These are phyloP conservation scores for Philonicus albiceps DNA, from an alignment of 2,888 invertebrate genomes.

Conservation along the genomic window DNA sequence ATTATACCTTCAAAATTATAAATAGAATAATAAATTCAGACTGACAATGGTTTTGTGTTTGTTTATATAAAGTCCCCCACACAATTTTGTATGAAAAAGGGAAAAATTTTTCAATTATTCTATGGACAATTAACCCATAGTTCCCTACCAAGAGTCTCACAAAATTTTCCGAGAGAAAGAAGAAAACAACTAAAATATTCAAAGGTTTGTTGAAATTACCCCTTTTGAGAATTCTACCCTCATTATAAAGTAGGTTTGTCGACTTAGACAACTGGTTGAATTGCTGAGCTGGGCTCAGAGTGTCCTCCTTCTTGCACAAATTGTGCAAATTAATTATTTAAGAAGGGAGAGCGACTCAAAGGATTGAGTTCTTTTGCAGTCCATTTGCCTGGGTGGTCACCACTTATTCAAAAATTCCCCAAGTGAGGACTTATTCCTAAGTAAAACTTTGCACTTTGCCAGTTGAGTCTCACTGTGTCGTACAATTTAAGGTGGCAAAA, in stretches of 20 bases:
- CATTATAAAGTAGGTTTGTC: neutral
- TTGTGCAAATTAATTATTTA: neutral
- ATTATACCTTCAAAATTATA: neutral
- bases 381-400: neutral
- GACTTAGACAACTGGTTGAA: neutral
- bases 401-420: neutral
- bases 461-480: neutral
- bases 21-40: neutral
- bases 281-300: neutral
- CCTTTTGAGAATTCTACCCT: neutral
- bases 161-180: neutral
- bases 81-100: neutral
- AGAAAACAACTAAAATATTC: neutral
- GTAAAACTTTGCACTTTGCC: neutral
- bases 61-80: neutral
- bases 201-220: neutral
- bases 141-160: neutral
- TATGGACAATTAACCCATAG: neutral
- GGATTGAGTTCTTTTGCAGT: neutral
- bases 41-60: neutral
- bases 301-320: neutral
- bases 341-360: neutral
- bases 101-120: neutral
- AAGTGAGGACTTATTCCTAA: neutral
- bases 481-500: neutral